Evolutionary conservation across 1,140 invertebrate species (phyloP), one percentile per base, ranked within the genome.

Genomic region (Drosophila nebulosa): DNA sequence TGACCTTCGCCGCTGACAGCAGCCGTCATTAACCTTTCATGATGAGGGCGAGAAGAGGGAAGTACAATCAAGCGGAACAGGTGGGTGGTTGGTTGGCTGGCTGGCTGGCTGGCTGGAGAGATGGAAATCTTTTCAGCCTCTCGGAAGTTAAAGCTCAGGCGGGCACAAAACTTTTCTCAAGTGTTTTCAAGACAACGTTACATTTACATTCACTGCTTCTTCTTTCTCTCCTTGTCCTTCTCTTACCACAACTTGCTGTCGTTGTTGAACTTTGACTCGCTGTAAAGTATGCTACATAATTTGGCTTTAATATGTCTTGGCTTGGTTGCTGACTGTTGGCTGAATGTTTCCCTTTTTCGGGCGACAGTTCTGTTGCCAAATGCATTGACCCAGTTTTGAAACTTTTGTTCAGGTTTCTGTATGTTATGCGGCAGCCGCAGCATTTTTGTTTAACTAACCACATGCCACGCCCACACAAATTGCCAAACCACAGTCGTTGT

Each of bases 1-100:
- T 85, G 80, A 85, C 80, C 80, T 85, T 85, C 80, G 80, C 74
- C 64, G 80, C 80, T 85, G 80, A 85, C 80, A 85, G 80, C 77
- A 79, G 80, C 80, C 80, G 80, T 85, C 80, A 85, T 85, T 85
- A 85, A 85, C 80, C 80, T 85, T 85, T 85, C 80, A 85, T 85
- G 80, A 79, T 73, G 73, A 70, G 69, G 72, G 56, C 84, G 68
- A 59, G 14, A 51, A 36, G 18, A 10, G 18, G 27, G 42, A 75
- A 52, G 79, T 62, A 85, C 76, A 85, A 85, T 84, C 73, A 79
- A 79, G 79, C 75, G 79, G 64, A 84, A 84, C 79, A 79, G 80
- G 76, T 79, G 80, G 60, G 64, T 30, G 26, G 27, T 1, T 21
- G 10, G 12, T 50, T 21, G 22, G 16, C 5, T 32, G 30, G 59